Percentiles rank a stretch among this genome's conserved stretches.
phyloP scores from a whole-genome alignment of 2,888 invertebrate genomes.

The Pseudococcus longispinus region DNA sequence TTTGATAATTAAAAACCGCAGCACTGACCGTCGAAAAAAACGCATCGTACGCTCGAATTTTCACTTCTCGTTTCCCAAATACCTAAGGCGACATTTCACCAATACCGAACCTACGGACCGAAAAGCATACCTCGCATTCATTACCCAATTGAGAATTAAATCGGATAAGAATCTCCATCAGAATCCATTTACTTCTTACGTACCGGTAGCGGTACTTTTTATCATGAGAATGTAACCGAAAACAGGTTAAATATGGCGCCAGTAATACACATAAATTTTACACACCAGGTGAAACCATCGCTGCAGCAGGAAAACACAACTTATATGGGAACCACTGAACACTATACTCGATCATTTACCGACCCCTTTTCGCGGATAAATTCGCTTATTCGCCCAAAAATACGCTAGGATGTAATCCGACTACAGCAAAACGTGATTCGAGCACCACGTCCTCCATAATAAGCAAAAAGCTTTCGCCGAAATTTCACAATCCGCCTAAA shows the following conservation, averaged over 20 bases:
- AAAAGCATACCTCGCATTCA: not conserved
- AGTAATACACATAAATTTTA: not conserved
- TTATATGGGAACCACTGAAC: not conserved
- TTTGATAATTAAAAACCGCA: not conserved
- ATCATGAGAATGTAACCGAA: not conserved
- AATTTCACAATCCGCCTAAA: not conserved
- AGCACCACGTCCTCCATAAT: not conserved
- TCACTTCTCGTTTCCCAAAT: not conserved
- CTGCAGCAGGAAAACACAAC: not conserved
- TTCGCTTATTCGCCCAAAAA: not conserved
- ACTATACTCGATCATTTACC: not conserved
- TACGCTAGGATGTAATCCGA: not conserved
- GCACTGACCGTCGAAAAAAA: not conserved
- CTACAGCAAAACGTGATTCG: not conserved
- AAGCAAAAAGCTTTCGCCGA: not conserved
- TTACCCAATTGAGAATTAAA: not conserved
- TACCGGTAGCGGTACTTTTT: not conserved
- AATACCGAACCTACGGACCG: not conserved
- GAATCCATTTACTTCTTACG: not conserved
- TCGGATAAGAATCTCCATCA: not conserved
- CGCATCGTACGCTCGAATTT: not conserved
- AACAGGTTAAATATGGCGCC: not conserved
- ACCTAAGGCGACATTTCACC: not conserved
- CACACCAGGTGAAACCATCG: not conserved
- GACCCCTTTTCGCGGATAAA: not conserved